These are phyloP conservation scores for Orientallactaga bullata DNA, from an alignment of 2,113 vertebrate genomes.

Conservation along the genomic window DNA sequence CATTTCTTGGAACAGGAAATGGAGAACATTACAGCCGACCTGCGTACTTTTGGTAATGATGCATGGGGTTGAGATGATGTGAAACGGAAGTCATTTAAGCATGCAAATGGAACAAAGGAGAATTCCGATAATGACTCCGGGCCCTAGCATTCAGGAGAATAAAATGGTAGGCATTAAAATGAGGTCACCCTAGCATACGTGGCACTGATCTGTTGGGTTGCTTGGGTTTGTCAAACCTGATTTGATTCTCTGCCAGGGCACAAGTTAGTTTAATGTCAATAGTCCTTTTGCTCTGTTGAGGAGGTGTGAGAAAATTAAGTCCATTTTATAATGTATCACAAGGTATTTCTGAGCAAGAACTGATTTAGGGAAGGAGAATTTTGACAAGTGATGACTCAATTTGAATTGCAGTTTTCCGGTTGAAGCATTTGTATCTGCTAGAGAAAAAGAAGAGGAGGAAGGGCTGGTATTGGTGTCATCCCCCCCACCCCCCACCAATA, in stretches of 20 bases:
- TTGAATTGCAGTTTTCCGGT: constrained; percentile 43
- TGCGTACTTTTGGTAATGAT: constrained; percentile 66
- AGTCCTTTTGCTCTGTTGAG: background rate
- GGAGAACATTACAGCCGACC: background rate
- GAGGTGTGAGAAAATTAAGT: background rate
- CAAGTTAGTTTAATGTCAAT: constrained; percentile 44
- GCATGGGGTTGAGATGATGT: constrained; percentile 60
- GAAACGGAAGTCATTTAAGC: constrained; percentile 57
- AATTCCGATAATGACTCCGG: constrained; percentile 51
- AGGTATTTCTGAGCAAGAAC: constrained; percentile 37
- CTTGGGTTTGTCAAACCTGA: constrained; percentile 26
- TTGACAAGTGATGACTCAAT: constrained; percentile 58
- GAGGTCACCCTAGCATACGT: background rate
- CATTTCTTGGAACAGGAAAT: constrained; percentile 51
- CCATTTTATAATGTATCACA: background rate
- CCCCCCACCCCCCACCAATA: background rate
- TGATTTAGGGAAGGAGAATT: constrained; percentile 42
- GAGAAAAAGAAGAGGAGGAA: constrained; percentile 50
- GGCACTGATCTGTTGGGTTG: background rate
- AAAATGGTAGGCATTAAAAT: constrained; percentile 12
- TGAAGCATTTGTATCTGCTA: constrained; percentile 27
- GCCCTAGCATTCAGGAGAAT: background rate
- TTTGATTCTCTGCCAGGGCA: constrained; percentile 10
- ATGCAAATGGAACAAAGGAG: constrained; percentile 61
- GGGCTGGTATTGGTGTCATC: background rate